These are phyloP conservation scores for Muscidifurax raptorellus DNA, from an alignment of 1,140 invertebrate genomes.

Conservation along the genomic window DNA sequence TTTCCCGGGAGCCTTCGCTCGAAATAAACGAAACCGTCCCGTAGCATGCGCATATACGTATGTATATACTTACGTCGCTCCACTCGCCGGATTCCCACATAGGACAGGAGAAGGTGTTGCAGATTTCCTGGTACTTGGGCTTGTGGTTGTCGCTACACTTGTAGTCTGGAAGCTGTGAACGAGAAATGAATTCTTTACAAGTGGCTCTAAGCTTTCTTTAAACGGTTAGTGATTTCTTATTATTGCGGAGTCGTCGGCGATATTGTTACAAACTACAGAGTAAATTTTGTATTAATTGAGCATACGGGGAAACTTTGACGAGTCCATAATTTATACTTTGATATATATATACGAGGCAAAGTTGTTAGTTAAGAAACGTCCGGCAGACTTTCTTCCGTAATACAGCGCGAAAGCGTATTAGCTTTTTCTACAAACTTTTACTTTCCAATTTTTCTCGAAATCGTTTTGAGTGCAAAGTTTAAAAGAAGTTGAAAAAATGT, in stretches of 20 bases:
- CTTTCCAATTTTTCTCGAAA: not conserved
- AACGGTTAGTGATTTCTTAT: too few species aligned
- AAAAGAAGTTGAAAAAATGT: too few species aligned
- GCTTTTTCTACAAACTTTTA: not conserved
- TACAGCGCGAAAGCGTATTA: not conserved
- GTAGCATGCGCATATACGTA: not conserved
- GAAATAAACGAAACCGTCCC: not conserved
- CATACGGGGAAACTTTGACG: not conserved
- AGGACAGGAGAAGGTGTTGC: conserved; percentile 89
- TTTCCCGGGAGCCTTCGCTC: not conserved
- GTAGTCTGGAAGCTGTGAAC: conserved; percentile 81
- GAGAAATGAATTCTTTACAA: conserved; percentile 45
- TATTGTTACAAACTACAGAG: not conserved
- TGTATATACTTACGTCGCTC: conserved; percentile 85
- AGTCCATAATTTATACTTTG: not conserved
- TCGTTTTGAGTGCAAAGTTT: too few species aligned
- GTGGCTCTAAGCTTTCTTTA: too few species aligned
- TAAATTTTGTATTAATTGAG: not conserved
- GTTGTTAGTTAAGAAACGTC: not conserved
- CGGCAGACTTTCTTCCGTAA: not conserved
- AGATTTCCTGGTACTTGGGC: conserved; percentile 86
- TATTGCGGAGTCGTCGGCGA: not conserved
- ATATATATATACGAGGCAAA: not conserved
- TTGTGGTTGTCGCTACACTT: conserved; percentile 83
- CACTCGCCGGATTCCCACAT: conserved; percentile 89